phyloP scores from a whole-genome alignment of 2,888 invertebrate species.

The Synergus umbraculus region DNA sequence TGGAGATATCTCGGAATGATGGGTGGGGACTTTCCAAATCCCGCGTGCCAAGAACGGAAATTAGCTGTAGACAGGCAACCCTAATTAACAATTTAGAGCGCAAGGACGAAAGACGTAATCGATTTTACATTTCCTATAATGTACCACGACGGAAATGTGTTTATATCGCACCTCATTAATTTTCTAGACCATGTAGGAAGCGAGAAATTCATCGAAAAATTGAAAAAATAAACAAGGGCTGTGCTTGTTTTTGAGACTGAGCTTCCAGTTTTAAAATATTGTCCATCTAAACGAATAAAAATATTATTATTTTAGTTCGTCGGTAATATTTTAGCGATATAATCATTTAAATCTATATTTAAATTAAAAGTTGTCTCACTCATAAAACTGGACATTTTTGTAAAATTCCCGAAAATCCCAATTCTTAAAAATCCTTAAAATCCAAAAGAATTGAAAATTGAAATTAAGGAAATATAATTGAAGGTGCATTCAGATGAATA shows the following conservation, averaged over 20 bases:
- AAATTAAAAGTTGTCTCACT: no score
- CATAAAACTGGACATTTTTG: no score
- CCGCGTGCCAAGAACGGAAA: conserved; percentile 43
- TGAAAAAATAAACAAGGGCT: not conserved
- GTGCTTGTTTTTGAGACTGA: not conserved
- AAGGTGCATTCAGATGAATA: no score
- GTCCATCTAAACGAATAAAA: no score
- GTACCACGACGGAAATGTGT: not conserved
- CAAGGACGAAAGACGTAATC: conserved; percentile 9
- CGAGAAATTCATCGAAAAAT: not conserved
- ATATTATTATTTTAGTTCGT: no score
- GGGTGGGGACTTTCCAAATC: conserved; percentile 14
- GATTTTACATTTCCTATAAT: conserved; percentile 13
- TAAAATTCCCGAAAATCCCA: no score
- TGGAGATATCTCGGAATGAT: conserved; percentile 40
- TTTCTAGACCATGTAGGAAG: not conserved
- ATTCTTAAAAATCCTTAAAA: no score
- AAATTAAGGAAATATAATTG: no score
- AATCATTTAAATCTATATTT: no score
- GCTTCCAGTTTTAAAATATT: not conserved
- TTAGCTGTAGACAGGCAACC: conserved; percentile 50
- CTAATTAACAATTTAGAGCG: conserved; percentile 11
- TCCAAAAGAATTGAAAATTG: no score
- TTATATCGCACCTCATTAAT: conserved; percentile 30
- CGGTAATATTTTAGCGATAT: no score